Percentiles rank a stretch among this genome's conserved stretches.
phyloP scores from a whole-genome alignment of 1,140 invertebrate genomes.

The Nasonia vitripennis region DNA sequence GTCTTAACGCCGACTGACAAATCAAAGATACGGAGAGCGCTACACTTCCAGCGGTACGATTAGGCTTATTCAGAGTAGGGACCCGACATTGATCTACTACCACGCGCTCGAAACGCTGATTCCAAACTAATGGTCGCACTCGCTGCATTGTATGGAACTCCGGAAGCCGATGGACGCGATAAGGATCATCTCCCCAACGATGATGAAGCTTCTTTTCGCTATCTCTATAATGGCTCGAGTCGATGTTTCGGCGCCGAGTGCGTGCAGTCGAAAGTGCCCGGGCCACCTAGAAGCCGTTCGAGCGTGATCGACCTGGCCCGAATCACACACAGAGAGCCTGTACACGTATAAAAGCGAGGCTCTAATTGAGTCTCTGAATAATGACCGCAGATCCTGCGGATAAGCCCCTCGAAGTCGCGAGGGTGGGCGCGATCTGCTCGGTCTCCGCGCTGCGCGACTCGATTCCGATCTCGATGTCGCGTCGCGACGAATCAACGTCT shows the following conservation, averaged over 20 bases:
- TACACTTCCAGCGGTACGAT: constrained; percentile 32
- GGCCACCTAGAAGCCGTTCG: constrained; percentile 64
- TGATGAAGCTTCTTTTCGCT: background rate
- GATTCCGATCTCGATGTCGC: background rate
- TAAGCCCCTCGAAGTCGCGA: constrained; percentile 55
- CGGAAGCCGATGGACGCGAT: background rate
- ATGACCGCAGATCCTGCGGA: constrained; percentile 70
- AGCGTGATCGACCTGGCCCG: constrained; percentile 59
- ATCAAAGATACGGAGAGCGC: constrained; percentile 6
- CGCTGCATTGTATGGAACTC: constrained; percentile 41
- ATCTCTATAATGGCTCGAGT: background rate
- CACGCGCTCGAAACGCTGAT: constrained; percentile 50
- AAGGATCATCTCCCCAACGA: background rate
- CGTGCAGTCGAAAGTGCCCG: background rate
- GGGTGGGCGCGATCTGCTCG: constrained; percentile 57
- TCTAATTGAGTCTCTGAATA: constrained; percentile 74
- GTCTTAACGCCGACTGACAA: constrained; percentile 30
- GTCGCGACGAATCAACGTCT: constrained; percentile 18
- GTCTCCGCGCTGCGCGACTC: background rate
- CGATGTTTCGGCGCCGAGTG: background rate
- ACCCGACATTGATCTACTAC: constrained; percentile 45
- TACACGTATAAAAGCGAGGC: constrained; percentile 50
- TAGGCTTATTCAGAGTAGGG: constrained; percentile 54
- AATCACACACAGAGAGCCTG: background rate
- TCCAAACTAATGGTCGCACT: constrained; percentile 46